These are phyloP conservation scores for Labia minor DNA, from an alignment of 2,888 invertebrate species.

Conservation along the genomic window DNA sequence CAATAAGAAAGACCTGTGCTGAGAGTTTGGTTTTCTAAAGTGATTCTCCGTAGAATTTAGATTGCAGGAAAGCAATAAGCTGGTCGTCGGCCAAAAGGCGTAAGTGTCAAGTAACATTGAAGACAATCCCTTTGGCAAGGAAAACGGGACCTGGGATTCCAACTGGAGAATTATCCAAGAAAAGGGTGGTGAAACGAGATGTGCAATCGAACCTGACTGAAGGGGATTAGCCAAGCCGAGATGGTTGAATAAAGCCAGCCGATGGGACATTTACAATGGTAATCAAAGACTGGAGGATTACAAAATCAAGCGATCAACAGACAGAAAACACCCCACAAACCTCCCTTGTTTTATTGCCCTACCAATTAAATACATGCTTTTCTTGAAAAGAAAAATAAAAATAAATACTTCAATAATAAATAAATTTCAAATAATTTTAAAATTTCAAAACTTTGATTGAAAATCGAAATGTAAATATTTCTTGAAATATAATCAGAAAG, in stretches of 20 bases:
- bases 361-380: too few relatives aligned
- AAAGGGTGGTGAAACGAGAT: neutral
- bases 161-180: neutral
- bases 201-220: conserved; percentile 2
- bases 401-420: too few relatives aligned
- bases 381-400: too few relatives aligned
- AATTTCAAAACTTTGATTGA: too few relatives aligned
- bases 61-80: neutral
- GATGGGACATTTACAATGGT: neutral
- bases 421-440: too few relatives aligned
- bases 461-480: too few relatives aligned
- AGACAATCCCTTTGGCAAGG: conserved; percentile 4
- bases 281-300: neutral
- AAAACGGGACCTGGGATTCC: neutral
- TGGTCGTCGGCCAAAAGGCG: conserved; percentile 13
- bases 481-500: too few relatives aligned
- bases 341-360: too few relatives aligned
- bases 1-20: neutral
- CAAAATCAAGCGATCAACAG: neutral
- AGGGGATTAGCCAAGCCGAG: neutral
- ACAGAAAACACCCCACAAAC: too few relatives aligned
- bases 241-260: neutral
- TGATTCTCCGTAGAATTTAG: conserved; percentile 3
- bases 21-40: conserved; percentile 7
- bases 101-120: conserved; percentile 1